phyloP scores from a whole-genome alignment of 1,140 invertebrate species.

The Atta colombica region DNA sequence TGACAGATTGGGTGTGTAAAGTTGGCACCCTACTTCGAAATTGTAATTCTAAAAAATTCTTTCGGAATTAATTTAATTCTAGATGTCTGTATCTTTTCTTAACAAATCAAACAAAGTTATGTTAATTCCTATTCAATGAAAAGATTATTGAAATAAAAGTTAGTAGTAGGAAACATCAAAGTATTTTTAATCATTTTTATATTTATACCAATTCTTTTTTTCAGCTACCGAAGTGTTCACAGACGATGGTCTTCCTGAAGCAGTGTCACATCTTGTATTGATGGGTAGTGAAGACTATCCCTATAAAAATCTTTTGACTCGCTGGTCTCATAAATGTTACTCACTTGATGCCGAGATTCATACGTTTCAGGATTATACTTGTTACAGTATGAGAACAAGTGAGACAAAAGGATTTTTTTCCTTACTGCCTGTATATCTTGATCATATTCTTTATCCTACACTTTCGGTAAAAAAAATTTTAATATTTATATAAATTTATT shows the following conservation, averaged over 20 bases:
- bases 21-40: too few relatives aligned
- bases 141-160: neutral
- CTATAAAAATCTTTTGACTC: slow-evolving; percentile 95
- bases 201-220: slow-evolving; percentile 14
- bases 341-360: slow-evolving; percentile 96
- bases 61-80: neutral
- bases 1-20: too few relatives aligned
- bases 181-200: neutral
- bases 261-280: slow-evolving; percentile 97
- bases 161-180: neutral
- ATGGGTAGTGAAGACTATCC: slow-evolving; percentile 96
- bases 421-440: slow-evolving; percentile 95
- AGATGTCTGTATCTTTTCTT: neutral
- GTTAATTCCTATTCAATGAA: neutral
- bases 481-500: slow-evolving; percentile 1
- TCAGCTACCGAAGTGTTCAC: slow-evolving; percentile 95
- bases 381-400: slow-evolving; percentile 95
- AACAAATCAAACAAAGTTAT: neutral
- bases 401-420: slow-evolving; percentile 95
- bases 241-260: slow-evolving; percentile 97
- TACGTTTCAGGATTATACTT: slow-evolving; percentile 95
- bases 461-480: slow-evolving; percentile 88
- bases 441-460: slow-evolving; percentile 95
- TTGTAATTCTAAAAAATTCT: neutral
- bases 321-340: slow-evolving; percentile 95